phyloP scores from a whole-genome alignment of 2,797 vertebrate species.

The Clarias laeviceps region DNA sequence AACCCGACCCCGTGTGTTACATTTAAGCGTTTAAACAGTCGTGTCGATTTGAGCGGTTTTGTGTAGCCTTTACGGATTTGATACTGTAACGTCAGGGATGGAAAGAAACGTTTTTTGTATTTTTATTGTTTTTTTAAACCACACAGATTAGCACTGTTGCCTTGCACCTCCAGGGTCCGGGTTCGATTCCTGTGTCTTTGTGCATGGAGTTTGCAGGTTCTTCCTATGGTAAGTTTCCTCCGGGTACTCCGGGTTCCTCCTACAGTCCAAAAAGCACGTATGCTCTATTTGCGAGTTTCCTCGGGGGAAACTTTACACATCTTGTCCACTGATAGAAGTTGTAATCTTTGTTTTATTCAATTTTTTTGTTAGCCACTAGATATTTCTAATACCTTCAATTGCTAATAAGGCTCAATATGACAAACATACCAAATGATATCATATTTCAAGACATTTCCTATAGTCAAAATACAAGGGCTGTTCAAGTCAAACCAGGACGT shows the following conservation, averaged over 20 bases:
- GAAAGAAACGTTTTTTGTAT: not conserved
- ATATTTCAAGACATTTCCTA: not conserved
- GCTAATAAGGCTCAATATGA: not conserved
- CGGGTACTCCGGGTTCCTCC: too few relatives aligned
- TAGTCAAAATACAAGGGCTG: too few relatives aligned
- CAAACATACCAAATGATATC: not conserved
- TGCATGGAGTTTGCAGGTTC: too few relatives aligned
- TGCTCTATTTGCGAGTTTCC: not conserved
- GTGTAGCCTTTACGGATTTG: not conserved
- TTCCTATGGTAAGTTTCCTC: too few relatives aligned
- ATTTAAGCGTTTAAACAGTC: not conserved
- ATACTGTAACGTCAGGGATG: not conserved
- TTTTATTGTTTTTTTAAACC: not conserved
- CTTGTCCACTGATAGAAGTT: not conserved
- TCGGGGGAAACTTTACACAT: not conserved
- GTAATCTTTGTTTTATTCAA: not conserved
- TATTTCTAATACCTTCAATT: not conserved
- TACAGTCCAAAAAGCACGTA: too few relatives aligned
- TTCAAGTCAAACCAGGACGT: too few relatives aligned
- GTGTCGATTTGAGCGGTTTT: not conserved
- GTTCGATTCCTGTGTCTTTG: too few relatives aligned
- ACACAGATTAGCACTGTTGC: too few relatives aligned
- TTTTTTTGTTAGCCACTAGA: not conserved
- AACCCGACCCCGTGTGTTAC: not conserved
- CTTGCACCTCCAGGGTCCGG: too few relatives aligned